Base-by-base conservation (phyloP, 2,113 vertebrate genomes). In the Cyphomyrus plagiostoma region DNA sequence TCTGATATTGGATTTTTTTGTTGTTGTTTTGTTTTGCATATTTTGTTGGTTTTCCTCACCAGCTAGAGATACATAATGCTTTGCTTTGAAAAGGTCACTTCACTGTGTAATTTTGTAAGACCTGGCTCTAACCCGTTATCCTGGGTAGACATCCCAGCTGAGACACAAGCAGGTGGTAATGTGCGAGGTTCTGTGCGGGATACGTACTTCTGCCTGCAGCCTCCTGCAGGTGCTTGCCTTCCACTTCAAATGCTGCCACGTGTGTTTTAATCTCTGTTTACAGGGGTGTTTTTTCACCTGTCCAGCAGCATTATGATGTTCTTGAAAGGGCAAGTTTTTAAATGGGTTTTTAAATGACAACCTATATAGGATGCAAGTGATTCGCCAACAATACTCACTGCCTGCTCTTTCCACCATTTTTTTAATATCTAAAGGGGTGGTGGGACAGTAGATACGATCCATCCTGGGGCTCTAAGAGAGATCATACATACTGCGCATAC, bases 101-200 rank as follows among this genome's bases (percentile, higher is more conserved):
- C 58, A 91, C 26, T 11, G 2, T 86, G 66, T 23, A 84, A 58
- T 92, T 91, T 77, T 90, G 82, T 91, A 53, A 89, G 89, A 58
- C 42, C 89, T 90, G 93, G 93, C 94, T 92, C 11, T 26, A 30
- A 93, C 89, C 90, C 87, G 30, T 89, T 90, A 48, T 48, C 8
- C 46, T 48, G 46, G 46, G 46, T 48, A 53, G 30, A 53, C 19
- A 15, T 91, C 89, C 45, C 90, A 92, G 89, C 35, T 86, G 91
- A 56, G 49, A 91, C 88, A 56, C 56, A 92, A 45, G 53, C 58
- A 48, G 23, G 50, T 80, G 49, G 86, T 39, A 92, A 93, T 91
- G 4, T 26, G 88, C 62, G 1, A 11, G 35, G 8, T 70, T 86
- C 90, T 92, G 93, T 94, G 93, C 91, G 89, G 92, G 92, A 93